Evolutionary conservation across 2,797 vertebrate species (phyloP).

Genomic region (Acipenser oxyrinchus): DNA sequence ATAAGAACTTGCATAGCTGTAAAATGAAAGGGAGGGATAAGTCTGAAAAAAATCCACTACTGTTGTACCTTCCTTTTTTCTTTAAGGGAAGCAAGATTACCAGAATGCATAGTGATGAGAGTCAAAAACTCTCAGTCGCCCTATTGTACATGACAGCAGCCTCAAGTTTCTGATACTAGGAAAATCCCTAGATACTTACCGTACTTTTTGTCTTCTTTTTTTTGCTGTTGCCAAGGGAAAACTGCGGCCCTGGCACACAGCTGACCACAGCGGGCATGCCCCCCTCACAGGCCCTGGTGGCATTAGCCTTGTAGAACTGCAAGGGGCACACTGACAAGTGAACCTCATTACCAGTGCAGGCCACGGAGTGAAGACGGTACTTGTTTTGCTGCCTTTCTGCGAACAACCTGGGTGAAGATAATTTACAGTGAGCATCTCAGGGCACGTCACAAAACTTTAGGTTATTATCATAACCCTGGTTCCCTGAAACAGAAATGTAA

Average conservation of each 20-base stretch:
- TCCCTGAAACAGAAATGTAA: too few relatives aligned
- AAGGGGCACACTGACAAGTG: conserved; percentile 83
- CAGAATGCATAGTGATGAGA: too few relatives aligned
- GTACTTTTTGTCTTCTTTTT: conserved; percentile 70
- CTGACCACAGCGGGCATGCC: conserved; percentile 77
- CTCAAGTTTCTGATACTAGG: too few relatives aligned
- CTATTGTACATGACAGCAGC: too few relatives aligned
- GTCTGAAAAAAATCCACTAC: too few relatives aligned
- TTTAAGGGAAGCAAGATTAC: too few relatives aligned
- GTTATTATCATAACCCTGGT: too few relatives aligned
- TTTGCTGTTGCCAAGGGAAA: conserved; percentile 40
- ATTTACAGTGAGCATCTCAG: neutral
- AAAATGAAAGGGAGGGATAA: too few relatives aligned
- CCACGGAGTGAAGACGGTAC: conserved; percentile 78
- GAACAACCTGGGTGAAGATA: conserved; percentile 61
- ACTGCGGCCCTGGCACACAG: conserved; percentile 77
- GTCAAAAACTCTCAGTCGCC: too few relatives aligned
- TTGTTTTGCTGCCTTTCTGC: conserved; percentile 68
- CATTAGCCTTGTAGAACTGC: conserved; percentile 74
- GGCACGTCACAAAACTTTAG: too few relatives aligned
- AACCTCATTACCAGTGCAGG: conserved; percentile 74
- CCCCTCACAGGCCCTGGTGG: conserved; percentile 53
- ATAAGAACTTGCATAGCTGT: too few relatives aligned
- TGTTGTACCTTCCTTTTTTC: too few relatives aligned
- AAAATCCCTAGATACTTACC: conserved; percentile 34